Conservation (phyloP, 2,888 invertebrate species). For the Matsumyia berberina region DNA sequence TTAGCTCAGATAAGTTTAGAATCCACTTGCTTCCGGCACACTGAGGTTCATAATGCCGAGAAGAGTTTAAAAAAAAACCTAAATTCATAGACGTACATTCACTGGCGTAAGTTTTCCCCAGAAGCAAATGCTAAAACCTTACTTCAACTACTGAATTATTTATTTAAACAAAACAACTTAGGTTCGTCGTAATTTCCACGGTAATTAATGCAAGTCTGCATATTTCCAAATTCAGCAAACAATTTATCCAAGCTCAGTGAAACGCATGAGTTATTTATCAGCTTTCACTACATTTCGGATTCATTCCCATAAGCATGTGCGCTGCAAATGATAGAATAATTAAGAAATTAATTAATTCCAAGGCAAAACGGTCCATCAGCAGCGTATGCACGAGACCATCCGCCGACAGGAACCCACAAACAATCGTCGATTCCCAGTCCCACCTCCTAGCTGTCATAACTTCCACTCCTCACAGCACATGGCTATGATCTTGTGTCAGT, state of each 20-base stretch:
- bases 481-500: slow-evolving; percentile 12
- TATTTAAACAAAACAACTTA: too few species aligned
- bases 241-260: slow-evolving; percentile 17
- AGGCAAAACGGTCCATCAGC: neutral
- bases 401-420: neutral
- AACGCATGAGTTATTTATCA: slow-evolving; percentile 36
- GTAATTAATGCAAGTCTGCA: slow-evolving; percentile 6
- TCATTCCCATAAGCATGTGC: neutral
- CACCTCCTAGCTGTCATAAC: slow-evolving; percentile 7
- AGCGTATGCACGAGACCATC: neutral
- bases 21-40: too few species aligned
- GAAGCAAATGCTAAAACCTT: too few species aligned
- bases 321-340: slow-evolving; percentile 4
- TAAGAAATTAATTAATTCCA: slow-evolving; percentile 17
- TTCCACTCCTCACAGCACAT: neutral
- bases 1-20: too few species aligned
- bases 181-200: neutral
- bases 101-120: too few species aligned
- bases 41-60: too few species aligned
- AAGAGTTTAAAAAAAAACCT: too few species aligned
- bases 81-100: too few species aligned
- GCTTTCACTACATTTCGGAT: slow-evolving; percentile 27
- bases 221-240: neutral
- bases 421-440: neutral
- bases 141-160: too few species aligned